Evolutionary conservation across 1,140 invertebrate species (phyloP), one percentile per base, ranked within the genome.

Genomic region (Drosophila arizonae): DNA sequence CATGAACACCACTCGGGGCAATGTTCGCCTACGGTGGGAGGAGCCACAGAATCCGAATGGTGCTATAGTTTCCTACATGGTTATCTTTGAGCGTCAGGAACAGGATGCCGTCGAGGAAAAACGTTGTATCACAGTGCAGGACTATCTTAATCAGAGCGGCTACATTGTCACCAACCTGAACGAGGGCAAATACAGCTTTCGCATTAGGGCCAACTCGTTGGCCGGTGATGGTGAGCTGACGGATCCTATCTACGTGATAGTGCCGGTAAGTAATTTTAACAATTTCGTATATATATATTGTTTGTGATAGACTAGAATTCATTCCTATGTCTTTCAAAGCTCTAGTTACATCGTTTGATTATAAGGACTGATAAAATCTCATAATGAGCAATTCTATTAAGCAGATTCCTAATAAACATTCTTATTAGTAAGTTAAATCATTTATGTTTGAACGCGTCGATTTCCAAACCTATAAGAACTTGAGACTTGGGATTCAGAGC

Each of bases 131-230:
- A 90, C 92, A 6, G 90, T 87, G 11, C 75, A 84, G 11, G 74
- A 81, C 4, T 88, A 76, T 63, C 33, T 24, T 6, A 87, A 90
- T 39, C 61, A 69, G 8, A 77, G 76, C 33, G 82, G 85, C 10
- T 90, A 79, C 76, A 63, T 85, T 0, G 68, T 94, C 2, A 89
- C 91, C 46, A 93, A 94, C 78, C 88, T 98, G 0, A 87, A 92
- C n/a, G 93, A 97, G 60, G 98, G 98, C 3, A 97, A 97, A 92
- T 99, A 99, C 91, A 96, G 95, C 81, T 90, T 97, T 11, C 93
- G 93, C 58, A 93, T 99, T 0, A 93, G 94, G 39, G 96, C 97
- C 13, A 95, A 95, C 26, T 97, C 97, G 3, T 92, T 98, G 48
- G 95, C 95, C 21, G 96, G 95, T 6, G 93, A 94, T 55, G 96